These are phyloP conservation scores for Bradypodion pumilum DNA, from an alignment of 2,797 vertebrate species.

Conservation along the genomic window DNA sequence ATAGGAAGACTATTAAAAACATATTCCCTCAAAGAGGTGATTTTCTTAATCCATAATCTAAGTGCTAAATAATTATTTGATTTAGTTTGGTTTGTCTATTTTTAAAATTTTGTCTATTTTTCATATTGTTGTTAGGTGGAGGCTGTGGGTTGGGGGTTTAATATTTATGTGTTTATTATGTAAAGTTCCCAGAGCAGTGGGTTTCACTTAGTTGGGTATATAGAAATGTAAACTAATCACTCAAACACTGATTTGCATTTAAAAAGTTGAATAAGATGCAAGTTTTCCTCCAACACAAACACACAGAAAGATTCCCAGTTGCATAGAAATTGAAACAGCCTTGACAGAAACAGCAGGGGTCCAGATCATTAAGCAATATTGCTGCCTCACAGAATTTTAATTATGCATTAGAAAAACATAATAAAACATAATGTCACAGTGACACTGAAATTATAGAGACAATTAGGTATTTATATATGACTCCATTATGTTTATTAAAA, in stretches of 20 bases:
- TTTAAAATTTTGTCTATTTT: no score
- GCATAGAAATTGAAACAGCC: constrained; percentile 6
- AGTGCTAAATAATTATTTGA: no score
- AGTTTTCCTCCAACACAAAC: not conserved
- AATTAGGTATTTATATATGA: constrained; percentile 28
- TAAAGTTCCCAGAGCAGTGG: no score
- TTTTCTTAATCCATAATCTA: no score
- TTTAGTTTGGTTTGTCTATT: no score
- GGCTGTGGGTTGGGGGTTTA: no score
- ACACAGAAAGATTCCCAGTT: not conserved
- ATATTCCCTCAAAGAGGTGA: no score
- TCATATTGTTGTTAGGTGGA: no score
- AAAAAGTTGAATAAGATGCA: constrained; percentile 13
- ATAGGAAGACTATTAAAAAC: no score
- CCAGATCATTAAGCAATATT: constrained; percentile 33
- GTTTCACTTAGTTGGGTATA: no score
- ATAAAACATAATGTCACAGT: constrained; percentile 22
- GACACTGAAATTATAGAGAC: constrained; percentile 22
- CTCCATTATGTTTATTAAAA: constrained; percentile 29
- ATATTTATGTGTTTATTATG: no score
- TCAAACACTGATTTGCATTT: not conserved
- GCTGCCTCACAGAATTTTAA: constrained; percentile 36
- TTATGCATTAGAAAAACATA: constrained; percentile 26
- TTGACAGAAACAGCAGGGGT: constrained; percentile 5
- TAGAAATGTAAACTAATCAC: no score